Evolutionary conservation across 2,888 invertebrate species (phyloP).

Genomic region (Bombylius major): DNA sequence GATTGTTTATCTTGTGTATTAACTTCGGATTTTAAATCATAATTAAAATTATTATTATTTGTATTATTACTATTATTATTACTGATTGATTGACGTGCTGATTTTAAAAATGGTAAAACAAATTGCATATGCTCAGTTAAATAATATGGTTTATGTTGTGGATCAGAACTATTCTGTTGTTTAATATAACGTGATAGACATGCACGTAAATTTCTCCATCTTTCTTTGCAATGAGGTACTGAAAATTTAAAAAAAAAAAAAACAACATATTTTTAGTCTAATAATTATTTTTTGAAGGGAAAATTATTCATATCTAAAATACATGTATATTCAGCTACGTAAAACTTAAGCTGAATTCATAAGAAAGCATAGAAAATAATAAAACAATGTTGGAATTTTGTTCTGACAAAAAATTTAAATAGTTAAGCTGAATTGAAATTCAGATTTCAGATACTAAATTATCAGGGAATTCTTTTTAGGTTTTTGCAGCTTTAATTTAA

Average conservation of each 20-base stretch:
- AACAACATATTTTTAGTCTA: no score
- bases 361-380: no score
- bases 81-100: slow-evolving; percentile 25
- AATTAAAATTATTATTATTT: slow-evolving; percentile 14
- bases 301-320: no score
- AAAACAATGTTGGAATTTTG: no score
- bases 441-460: no score
- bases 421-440: no score
- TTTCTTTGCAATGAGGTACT: slow-evolving; percentile 37
- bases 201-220: slow-evolving; percentile 36
- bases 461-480: no score
- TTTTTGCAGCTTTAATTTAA: no score
- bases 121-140: slow-evolving; percentile 37
- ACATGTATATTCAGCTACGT: no score
- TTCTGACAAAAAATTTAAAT: no score
- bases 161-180: slow-evolving; percentile 32
- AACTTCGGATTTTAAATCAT: slow-evolving; percentile 14
- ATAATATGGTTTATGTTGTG: slow-evolving; percentile 37
- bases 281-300: background rate
- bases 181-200: slow-evolving; percentile 35
- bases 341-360: no score
- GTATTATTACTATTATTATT: background rate
- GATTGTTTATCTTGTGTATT: background rate
- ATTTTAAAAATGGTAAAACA: slow-evolving; percentile 34
- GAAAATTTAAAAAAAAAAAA: slow-evolving; percentile 4